Evolutionary conservation across 2,113 vertebrate species (phyloP).

Genomic region (Oriolus oriolus): DNA sequence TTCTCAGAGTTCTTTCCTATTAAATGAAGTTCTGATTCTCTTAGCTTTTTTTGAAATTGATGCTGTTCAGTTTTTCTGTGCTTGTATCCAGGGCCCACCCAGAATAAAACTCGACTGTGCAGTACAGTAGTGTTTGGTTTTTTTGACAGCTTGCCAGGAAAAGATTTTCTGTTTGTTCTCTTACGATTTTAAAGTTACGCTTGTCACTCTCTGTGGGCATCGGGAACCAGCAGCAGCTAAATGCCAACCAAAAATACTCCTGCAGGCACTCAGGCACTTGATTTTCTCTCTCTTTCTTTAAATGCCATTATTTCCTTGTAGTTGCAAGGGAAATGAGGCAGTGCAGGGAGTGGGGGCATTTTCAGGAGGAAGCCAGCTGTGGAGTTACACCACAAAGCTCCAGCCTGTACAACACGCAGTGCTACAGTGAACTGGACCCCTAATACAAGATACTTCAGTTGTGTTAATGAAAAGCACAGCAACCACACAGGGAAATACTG

Average conservation of each 20-base stretch:
- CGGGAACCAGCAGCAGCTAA: neutral
- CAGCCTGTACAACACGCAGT: rapidly evolving
- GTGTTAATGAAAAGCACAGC: neutral
- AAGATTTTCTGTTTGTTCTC: neutral
- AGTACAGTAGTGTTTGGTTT: neutral
- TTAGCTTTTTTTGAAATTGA: neutral
- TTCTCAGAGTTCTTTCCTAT: neutral
- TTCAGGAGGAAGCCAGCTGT: neutral
- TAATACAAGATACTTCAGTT: neutral
- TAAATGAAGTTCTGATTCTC: neutral
- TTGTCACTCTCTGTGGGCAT: neutral
- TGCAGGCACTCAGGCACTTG: neutral
- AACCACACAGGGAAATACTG: neutral
- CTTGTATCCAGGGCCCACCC: neutral
- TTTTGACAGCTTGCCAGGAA: neutral
- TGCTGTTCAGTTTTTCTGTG: neutral
- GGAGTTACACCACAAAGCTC: neutral
- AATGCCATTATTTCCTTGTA: neutral
- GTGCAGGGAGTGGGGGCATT: neutral
- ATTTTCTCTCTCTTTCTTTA: neutral
- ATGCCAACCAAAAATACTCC: neutral
- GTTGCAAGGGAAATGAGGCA: neutral
- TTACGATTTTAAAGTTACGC: neutral
- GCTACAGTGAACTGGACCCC: neutral
- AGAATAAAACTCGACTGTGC: neutral